Evolutionary conservation across 2,888 invertebrate genomes (phyloP).

Genomic region (Hydriomena furcata): DNA sequence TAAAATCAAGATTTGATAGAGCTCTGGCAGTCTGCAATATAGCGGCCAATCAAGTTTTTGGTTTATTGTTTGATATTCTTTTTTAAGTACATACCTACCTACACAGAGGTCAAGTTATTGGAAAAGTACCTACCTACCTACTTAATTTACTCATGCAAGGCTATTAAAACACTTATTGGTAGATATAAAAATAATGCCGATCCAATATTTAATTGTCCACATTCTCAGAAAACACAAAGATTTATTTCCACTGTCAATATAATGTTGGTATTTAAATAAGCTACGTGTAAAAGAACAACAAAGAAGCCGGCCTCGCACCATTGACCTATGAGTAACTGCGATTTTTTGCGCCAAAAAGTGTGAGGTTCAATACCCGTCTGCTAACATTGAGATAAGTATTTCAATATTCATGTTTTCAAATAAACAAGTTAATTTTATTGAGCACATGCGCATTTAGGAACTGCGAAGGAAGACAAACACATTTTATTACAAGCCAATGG

Average conservation of each 20-base stretch:
- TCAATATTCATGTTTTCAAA: conserved; percentile 21
- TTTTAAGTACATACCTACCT: no score
- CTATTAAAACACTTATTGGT: conserved; percentile 7
- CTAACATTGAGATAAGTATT: conserved; percentile 34
- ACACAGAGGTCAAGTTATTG: no score
- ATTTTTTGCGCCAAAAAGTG: conserved; percentile 33
- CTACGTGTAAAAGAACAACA: conserved; percentile 45
- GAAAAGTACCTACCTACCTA: no score
- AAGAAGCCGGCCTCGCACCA: conserved; percentile 60
- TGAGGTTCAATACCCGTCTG: conserved; percentile 39
- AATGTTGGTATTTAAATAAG: conserved; percentile 42
- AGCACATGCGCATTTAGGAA: conserved; percentile 4
- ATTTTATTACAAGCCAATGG: no score
- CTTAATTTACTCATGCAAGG: background rate
- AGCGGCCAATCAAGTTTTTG: no score
- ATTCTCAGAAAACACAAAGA: conserved; percentile 40
- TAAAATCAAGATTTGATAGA: no score
- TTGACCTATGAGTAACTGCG: conserved; percentile 72
- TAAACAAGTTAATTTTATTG: conserved; percentile 21
- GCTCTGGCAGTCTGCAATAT: no score
- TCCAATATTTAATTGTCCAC: conserved; percentile 21
- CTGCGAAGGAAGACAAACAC: background rate
- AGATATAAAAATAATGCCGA: conserved; percentile 11
- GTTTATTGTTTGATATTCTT: no score
- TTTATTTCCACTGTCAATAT: conserved; percentile 44